A percentile compares a stretch with the other conserved stretches of the same genome.
These are phyloP conservation scores for Hydractinia echinata DNA, from an alignment of 30 jellyfish, hydroid and myxozoan species.

Conservation along the genomic window DNA sequence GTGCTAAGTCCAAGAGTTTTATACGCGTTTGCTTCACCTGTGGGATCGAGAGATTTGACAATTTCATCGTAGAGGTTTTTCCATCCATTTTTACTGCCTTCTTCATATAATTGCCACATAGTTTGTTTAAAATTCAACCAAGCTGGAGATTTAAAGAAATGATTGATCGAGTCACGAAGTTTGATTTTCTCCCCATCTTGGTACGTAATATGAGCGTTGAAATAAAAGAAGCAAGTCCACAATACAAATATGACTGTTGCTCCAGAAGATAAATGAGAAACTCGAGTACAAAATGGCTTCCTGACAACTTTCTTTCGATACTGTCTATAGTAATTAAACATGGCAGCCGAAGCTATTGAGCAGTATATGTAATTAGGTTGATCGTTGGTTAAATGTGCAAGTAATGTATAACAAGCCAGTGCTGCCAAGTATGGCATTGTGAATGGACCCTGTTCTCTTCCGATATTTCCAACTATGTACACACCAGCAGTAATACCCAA, in stretches of 20 bases:
- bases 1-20: constrained; percentile 71
- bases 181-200: constrained; percentile 90
- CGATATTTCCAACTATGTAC: constrained; percentile 81
- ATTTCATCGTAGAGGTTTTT: constrained; percentile 72
- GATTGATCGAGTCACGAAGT: constrained; percentile 72
- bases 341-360: constrained; percentile 59
- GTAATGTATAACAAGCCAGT: constrained; percentile 26
- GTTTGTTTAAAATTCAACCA: constrained; percentile 89
- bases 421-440: constrained; percentile 56
- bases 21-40: constrained; percentile 85
- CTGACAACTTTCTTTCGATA: constrained; percentile 25
- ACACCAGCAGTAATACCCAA: constrained; percentile 87
- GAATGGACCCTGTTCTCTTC: constrained; percentile 74
- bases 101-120: constrained; percentile 74
- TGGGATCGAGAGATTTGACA: constrained; percentile 85
- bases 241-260: constrained; percentile 55
- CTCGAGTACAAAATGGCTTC: constrained; percentile 36
- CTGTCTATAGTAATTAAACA: constrained; percentile 66
- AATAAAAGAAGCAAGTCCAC: constrained; percentile 78
- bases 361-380: constrained; percentile 73
- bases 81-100: constrained; percentile 80
- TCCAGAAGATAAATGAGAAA: constrained; percentile 53
- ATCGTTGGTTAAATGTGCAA: constrained; percentile 42
- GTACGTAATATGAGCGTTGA: constrained; percentile 79
- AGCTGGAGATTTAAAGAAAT: constrained; percentile 94